A percentile compares a stretch with the other conserved stretches of the same genome.
These are phyloP conservation scores for Rhinopomastus cyanomelas DNA, from an alignment of 2,113 vertebrate genomes.

Conservation along the genomic window DNA sequence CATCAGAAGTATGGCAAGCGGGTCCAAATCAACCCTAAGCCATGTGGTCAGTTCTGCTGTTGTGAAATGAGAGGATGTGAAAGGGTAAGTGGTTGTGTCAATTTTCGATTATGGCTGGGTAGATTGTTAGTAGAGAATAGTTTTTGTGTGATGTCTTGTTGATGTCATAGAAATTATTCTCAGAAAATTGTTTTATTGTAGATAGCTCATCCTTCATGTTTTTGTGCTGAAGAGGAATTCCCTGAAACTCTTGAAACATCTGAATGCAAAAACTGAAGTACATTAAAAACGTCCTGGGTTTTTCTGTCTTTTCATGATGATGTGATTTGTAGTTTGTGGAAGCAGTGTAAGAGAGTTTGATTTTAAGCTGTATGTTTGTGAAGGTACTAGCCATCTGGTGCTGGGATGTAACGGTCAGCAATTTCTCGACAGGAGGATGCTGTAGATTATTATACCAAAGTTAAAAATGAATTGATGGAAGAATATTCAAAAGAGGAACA, in stretches of 20 bases:
- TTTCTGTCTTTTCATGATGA: not conserved
- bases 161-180: not conserved
- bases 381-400: not conserved
- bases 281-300: not conserved
- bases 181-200: not conserved
- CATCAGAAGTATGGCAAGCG: constrained; percentile 70
- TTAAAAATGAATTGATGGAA: constrained; percentile 75
- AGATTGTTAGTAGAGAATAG: not conserved
- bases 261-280: not conserved
- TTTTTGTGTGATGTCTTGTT: not conserved
- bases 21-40: constrained; percentile 79
- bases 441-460: constrained; percentile 83
- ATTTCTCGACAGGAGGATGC: constrained; percentile 85
- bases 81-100: constrained; percentile 72
- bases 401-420: not conserved
- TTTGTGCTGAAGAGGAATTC: not conserved
- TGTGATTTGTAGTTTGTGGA: not conserved
- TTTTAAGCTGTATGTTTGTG: not conserved
- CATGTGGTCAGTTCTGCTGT: constrained; percentile 86
- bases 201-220: not conserved
- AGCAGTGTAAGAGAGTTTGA: not conserved
- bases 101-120: not conserved
- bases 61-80: constrained; percentile 76
- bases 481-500: constrained; percentile 73
- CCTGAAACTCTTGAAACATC: not conserved